Evolutionary conservation across 1,140 invertebrate genomes (phyloP).

Genomic region (Halesus radiatus): DNA sequence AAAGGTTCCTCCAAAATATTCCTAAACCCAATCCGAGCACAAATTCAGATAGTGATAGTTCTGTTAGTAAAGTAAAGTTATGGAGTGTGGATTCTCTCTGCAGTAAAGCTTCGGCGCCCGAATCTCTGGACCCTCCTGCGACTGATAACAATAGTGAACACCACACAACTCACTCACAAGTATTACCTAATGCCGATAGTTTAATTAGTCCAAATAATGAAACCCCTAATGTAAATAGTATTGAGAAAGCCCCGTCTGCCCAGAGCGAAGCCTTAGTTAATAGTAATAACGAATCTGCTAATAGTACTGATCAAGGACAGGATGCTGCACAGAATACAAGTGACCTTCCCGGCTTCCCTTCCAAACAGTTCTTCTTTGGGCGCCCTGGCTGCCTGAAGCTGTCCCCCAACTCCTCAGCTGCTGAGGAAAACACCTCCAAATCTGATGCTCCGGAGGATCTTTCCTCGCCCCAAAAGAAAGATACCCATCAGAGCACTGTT

Average conservation of each 20-base stretch:
- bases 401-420: conserved; percentile 36
- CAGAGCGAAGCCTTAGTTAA: conserved; percentile 33
- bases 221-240: conserved; percentile 36
- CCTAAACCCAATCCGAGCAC: conserved; percentile 45
- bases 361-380: conserved; percentile 67
- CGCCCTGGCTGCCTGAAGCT: conserved; percentile 65
- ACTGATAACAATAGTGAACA: conserved; percentile 47
- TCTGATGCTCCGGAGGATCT: conserved; percentile 25
- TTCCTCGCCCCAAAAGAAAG: conserved; percentile 11
- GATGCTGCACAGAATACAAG: not conserved
- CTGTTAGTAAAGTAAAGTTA: conserved; percentile 48
- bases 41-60: conserved; percentile 45
- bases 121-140: conserved; percentile 38
- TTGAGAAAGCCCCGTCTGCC: not conserved
- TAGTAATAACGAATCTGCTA: conserved; percentile 21
- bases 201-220: conserved; percentile 50
- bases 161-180: conserved; percentile 34
- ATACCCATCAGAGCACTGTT: not conserved
- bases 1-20: conserved; percentile 57
- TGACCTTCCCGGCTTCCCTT: conserved; percentile 15
- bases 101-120: conserved; percentile 38
- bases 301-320: conserved; percentile 15
- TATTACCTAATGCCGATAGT: conserved; percentile 54
- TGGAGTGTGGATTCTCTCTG: conserved; percentile 56
- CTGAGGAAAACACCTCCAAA: conserved; percentile 12